Base-by-base conservation (phyloP, 2,113 vertebrate genomes). In the Ploceus nigricollis region DNA sequence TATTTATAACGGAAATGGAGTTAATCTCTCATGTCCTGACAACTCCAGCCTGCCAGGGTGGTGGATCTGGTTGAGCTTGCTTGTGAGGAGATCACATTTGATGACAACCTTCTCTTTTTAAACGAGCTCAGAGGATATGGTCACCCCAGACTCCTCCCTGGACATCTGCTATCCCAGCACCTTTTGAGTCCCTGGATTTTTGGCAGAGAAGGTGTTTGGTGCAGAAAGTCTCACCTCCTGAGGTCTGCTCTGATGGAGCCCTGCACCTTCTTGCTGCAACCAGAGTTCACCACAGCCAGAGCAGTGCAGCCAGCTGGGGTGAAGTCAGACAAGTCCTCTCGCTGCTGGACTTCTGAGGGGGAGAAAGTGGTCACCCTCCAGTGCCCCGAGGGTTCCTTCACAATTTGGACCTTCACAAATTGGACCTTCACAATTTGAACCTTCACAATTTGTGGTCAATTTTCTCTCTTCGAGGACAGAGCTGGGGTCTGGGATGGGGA, bases 281-380 rank as follows among this genome's bases (percentile, higher is more conserved):
- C 37, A 60, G 2, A 0, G 2, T 2, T 25, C 57, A 35, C 23
- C 2, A 1, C n/a, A 21, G 57, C 9, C 23, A 53, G 64, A 60
- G 2, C 5, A 33, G 24, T 8, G 23, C n/a, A 77, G 37, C 14
- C 68, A 28, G 3, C 35, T 19, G 27, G 33, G 28, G 13, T 30
- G 63, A 84, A 60, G 18, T 30, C 35, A 15, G 28, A 21, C 4
- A 27, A 33, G 1, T 8, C 42, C 33, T 13, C 42, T 76, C 0
- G 0, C 24, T 56, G 50, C 17, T 53, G 60, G 39, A 47, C 2
- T 7, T 42, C 8, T 33, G 60, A 2, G 1, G 9, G 10, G 42
- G 39, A 81, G 65, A 63, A 87, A 17, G 17, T 35, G 42, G 3
- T 50, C 61, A 35, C 51, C 9, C 25, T 66, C 17, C 25, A 4